Conservation (phyloP, 2,888 invertebrate genomes). For the Polymixis flavicincta region DNA sequence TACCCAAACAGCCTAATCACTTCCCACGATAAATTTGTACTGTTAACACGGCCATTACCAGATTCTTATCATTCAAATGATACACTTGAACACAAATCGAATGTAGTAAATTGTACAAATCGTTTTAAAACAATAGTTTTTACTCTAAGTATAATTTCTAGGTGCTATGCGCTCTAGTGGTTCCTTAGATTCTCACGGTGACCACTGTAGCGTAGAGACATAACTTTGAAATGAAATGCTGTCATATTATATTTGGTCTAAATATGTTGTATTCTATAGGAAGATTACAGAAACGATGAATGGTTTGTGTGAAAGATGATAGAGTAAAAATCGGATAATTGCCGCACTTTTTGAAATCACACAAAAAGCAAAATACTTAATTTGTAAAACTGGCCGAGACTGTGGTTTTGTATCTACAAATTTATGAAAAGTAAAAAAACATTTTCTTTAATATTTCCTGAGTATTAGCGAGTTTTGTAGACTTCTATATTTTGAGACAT, state of each 20-base stretch:
- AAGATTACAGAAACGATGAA: neutral
- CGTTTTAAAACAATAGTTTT: slow-evolving; percentile 54
- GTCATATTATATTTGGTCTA: slow-evolving; percentile 27
- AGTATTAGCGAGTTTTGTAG: too few relatives aligned
- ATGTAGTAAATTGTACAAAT: slow-evolving; percentile 46
- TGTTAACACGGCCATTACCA: slow-evolving; percentile 46
- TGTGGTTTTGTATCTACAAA: too few relatives aligned
- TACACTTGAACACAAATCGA: slow-evolving; percentile 51
- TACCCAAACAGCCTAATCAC: neutral
- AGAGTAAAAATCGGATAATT: too few relatives aligned
- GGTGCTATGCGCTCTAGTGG: slow-evolving; percentile 56
- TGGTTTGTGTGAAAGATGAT: neutral
- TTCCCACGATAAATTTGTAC: slow-evolving; percentile 57
- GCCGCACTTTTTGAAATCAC: too few relatives aligned
- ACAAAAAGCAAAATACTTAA: too few relatives aligned
- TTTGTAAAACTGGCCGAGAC: too few relatives aligned
- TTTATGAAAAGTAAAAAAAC: too few relatives aligned
- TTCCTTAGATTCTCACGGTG: slow-evolving; percentile 59
- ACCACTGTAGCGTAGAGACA: slow-evolving; percentile 50
- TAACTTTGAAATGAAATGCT: slow-evolving; percentile 39
- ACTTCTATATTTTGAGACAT: too few relatives aligned
- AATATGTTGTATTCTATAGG: neutral
- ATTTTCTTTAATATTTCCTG: too few relatives aligned
- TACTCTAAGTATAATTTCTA: slow-evolving; percentile 46
- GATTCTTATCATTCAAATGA: slow-evolving; percentile 62